Evolutionary conservation across 2,888 invertebrate species (phyloP), one percentile per base, ranked within the genome.

Genomic region (Octonoba sinensis): DNA sequence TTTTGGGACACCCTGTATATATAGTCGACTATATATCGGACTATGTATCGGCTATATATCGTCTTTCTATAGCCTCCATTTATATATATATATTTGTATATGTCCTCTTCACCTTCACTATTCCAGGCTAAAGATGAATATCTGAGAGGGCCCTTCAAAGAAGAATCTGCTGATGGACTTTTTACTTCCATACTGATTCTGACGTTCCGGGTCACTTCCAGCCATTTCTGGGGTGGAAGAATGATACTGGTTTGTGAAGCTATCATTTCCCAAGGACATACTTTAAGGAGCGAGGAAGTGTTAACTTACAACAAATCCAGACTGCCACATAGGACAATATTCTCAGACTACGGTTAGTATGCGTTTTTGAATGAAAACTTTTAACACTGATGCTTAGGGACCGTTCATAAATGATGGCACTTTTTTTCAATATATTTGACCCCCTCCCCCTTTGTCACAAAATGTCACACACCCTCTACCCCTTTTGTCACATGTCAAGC

Each of bases 251-350:
- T 79, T 13, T 85, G 85, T 36, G 83, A 78, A 60, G 84, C 83
- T 51, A 84, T 84, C 57, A 83, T 85, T 47, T 84, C 83, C 15
- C 84, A 85, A 65, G 83, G 81, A 13, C 83, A 83, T 64, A 76
- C 83, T 0, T 36, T 82, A 11, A 64, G 76, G 2, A 82, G 82
- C 27, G 76, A 82, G 49, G 82, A 82, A 36, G 76, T 82, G 18
- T 47, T 76, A 8, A 59, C 76, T 12, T 82, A 75, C 16, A 82
- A 66, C 46, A 76, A 82, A 20, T 67, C 73, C 0, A 44, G 62
- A 8, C 11, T 46, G 12, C 46, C 62, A 11, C 62, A 60, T 8
- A 60, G 56, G 27, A 56, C 79, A 2, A 36, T 69, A 16, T 73
- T 24, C 22, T 56, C 79, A 1, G 73, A 73, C 18, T 81, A 69